Conservation (phyloP, 1,140 invertebrate genomes). For the Aphelenchoides avenae region DNA sequence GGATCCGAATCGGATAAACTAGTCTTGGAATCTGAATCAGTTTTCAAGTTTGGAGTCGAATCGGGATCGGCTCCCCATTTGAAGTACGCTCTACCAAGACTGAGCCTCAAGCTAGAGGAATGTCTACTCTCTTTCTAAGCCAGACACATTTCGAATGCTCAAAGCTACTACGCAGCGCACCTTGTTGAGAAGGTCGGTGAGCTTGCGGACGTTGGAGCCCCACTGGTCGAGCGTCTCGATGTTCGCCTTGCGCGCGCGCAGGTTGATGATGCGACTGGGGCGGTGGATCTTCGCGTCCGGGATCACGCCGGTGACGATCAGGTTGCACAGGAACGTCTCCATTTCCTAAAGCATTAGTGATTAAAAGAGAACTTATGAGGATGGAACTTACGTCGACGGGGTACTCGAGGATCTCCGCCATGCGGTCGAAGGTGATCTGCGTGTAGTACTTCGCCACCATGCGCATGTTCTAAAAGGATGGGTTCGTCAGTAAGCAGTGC, state of each 20-base stretch:
- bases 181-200: conserved; percentile 94
- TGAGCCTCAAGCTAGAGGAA: neutral
- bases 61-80: neutral
- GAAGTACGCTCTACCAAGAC: neutral
- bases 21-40: neutral
- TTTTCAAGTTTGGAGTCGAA: neutral
- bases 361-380: conserved; percentile 12
- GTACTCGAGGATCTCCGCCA: conserved; percentile 87
- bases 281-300: conserved; percentile 57
- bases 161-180: too few relatives aligned
- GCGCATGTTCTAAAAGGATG: conserved; percentile 78
- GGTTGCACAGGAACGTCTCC: conserved; percentile 86
- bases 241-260: conserved; percentile 73
- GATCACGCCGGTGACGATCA: conserved; percentile 76
- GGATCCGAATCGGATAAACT: too few relatives aligned
- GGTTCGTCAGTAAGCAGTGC: too few relatives aligned
- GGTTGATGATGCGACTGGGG: conserved; percentile 48
- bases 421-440: conserved; percentile 78
- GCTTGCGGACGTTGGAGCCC: conserved; percentile 79
- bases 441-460: conserved; percentile 99
- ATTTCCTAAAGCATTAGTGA: conserved; percentile 69
- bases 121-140: too few relatives aligned
- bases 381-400: conserved; percentile 65
- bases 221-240: conserved; percentile 92
- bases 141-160: too few relatives aligned